Evolutionary conservation across 2,797 vertebrate genomes (phyloP).

Genomic region (Setipinna tenuifilis): DNA sequence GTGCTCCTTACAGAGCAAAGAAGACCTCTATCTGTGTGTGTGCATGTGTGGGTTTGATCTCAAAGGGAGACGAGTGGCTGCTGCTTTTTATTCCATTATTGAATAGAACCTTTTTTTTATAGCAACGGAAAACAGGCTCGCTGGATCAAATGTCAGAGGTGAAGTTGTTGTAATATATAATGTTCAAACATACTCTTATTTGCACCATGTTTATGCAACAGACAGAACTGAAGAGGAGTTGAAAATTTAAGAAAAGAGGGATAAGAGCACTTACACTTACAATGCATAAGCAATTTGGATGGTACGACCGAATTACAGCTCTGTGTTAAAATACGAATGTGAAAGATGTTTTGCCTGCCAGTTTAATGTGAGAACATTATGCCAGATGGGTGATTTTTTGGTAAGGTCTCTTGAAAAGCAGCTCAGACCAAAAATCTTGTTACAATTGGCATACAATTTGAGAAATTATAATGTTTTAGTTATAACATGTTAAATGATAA

Average conservation of each 20-base stretch:
- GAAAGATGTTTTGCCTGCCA: not conserved
- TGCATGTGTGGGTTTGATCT: not conserved
- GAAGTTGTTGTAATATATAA: not conserved
- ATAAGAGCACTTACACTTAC: not conserved
- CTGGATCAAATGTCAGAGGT: not conserved
- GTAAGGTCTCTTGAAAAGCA: not conserved
- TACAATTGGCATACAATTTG: not conserved
- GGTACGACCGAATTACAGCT: not conserved
- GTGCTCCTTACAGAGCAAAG: too few relatives aligned
- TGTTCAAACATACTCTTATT: not conserved
- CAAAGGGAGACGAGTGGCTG: not conserved
- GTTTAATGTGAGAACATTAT: not conserved
- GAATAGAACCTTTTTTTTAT: not conserved
- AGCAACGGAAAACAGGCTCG: not conserved
- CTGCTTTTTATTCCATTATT: slow-evolving; percentile 3
- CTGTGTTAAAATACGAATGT: not conserved
- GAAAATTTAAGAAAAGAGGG: not conserved
- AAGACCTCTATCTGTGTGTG: not conserved
- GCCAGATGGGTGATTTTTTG: not conserved
- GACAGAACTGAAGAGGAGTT: not conserved
- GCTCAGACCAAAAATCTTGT: not conserved
- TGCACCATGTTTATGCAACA: not conserved
- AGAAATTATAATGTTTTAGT: not conserved
- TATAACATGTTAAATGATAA: not conserved
- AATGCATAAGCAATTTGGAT: not conserved